Conservation (phyloP, 2,888 invertebrate species). For the Bhutanitis thaidina region DNA sequence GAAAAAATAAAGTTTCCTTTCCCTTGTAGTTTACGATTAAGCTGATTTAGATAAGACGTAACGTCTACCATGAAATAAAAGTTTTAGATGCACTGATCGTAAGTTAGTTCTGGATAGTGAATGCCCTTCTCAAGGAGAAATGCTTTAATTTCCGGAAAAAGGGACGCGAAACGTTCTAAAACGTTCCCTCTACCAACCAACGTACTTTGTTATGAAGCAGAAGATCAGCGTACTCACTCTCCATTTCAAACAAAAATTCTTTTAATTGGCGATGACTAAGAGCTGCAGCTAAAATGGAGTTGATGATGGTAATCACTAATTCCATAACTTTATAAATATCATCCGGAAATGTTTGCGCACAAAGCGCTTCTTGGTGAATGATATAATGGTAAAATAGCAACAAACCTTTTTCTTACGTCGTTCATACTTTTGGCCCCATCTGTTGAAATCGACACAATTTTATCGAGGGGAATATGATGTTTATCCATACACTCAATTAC, state of each 20-base stretch:
- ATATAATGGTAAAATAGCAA: neutral
- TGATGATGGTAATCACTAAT: slow-evolving; percentile 2
- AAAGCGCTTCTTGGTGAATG: neutral
- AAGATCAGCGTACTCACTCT: slow-evolving; percentile 29
- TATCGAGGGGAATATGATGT: neutral
- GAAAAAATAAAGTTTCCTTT: neutral
- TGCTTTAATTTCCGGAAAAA: too few relatives aligned
- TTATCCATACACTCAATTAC: neutral
- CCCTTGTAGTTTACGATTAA: slow-evolving; percentile 24
- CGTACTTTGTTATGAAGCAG: slow-evolving; percentile 26
- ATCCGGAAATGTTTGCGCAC: slow-evolving; percentile 1
- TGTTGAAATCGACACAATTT: slow-evolving; percentile 1
- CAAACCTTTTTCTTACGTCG: neutral
- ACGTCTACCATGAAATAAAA: too few relatives aligned
- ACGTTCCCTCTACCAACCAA: neutral
- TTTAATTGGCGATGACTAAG: slow-evolving; percentile 27
- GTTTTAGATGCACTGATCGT: too few relatives aligned
- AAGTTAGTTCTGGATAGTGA: too few relatives aligned
- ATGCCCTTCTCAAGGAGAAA: too few relatives aligned
- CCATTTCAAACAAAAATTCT: slow-evolving; percentile 32
- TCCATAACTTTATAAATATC: slow-evolving; percentile 2
- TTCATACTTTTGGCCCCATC: slow-evolving; percentile 4
- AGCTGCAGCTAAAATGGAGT: slow-evolving; percentile 27
- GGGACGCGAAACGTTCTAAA: too few relatives aligned
- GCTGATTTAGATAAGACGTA: too few relatives aligned